Evolutionary conservation across 2,888 invertebrate species (phyloP), one percentile per base, ranked within the genome.

Genomic region (Pseudolycoriella hygida): DNA sequence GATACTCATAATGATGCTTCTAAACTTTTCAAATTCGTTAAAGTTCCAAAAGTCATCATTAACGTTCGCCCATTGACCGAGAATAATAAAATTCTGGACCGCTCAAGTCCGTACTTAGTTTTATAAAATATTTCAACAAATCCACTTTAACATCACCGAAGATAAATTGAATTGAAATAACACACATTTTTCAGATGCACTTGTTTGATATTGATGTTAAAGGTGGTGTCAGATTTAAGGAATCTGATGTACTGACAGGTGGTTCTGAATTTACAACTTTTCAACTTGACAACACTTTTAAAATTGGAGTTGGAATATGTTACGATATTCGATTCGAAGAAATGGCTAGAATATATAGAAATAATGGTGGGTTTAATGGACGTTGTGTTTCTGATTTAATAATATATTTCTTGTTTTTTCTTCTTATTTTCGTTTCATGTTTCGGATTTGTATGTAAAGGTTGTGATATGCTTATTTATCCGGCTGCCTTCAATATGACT

Each of bases 191-290:
- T 17, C 61, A 88, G 86, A 71, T 93, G 57, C 96, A 96, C 65
- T 71, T 97, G 42, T 96, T 96, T 66, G 93, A 93, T 64, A 88
- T 96, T 53, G 83, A 92, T 62, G 84, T 93, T 49, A 86, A 87
- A 30, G 85, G 83, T 15, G 81, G 84, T 59, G 85, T 93, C 8
- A 79, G 76, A 10, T 94, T 96, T 61, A 81, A 84, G 55, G 96
- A 96, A 62, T 92, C 90, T 0, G 82, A 86, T 43, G 77, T 77
- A 1, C 64, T 96, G 6, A 72, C 74, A 34, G 70, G 87, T 1
- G 96, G 94, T 1, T 69, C 78, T 55, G 62, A 73, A n/a, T 61
- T 88, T 43, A 80, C 80, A 0, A 77, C 73, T 1, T 85, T 94
- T 57, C 71, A 81, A 40, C 76, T 78, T 45, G 73, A 75, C 39